These are phyloP conservation scores for Drosophila trichaetosa DNA, from an alignment of 2,888 invertebrate genomes.

Conservation along the genomic window DNA sequence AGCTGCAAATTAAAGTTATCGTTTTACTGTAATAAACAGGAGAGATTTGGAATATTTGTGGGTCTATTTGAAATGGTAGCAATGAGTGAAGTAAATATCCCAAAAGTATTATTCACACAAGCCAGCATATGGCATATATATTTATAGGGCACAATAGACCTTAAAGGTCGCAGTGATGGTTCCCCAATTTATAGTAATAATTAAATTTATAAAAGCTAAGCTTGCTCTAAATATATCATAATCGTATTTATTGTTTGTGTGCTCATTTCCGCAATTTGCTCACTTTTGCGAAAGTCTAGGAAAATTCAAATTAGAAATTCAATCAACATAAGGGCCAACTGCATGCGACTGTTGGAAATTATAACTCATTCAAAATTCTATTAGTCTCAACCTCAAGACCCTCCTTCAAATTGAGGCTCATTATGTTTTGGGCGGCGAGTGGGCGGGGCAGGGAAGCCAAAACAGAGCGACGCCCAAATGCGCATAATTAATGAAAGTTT, in stretches of 20 bases:
- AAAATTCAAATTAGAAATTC: conserved; percentile 17
- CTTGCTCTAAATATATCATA: neutral
- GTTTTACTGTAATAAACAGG: fast-evolving
- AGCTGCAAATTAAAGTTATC: neutral
- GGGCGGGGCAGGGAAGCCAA: neutral
- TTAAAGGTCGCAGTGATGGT: no score
- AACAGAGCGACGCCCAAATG: conserved; percentile 45
- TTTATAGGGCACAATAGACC: no score
- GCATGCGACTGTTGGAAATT: conserved; percentile 11
- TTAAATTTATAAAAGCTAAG: neutral
- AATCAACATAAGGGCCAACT: conserved; percentile 27
- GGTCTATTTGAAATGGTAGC: neutral
- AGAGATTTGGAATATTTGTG: neutral
- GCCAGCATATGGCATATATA: no score
- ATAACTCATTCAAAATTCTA: conserved; percentile 60
- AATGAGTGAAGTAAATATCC: neutral
- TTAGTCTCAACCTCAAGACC: conserved; percentile 32
- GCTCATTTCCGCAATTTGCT: neutral
- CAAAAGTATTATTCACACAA: neutral
- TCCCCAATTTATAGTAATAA: neutral
- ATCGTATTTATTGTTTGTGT: neutral
- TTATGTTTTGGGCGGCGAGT: conserved; percentile 12
- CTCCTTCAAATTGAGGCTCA: conserved; percentile 27
- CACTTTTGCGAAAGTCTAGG: neutral
- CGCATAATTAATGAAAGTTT: conserved; percentile 74